A percentile compares a stretch with the other conserved stretches of the same genome.
These are phyloP conservation scores for Mellivora capensis DNA, from an alignment of 2,113 vertebrate genomes.

Conservation along the genomic window DNA sequence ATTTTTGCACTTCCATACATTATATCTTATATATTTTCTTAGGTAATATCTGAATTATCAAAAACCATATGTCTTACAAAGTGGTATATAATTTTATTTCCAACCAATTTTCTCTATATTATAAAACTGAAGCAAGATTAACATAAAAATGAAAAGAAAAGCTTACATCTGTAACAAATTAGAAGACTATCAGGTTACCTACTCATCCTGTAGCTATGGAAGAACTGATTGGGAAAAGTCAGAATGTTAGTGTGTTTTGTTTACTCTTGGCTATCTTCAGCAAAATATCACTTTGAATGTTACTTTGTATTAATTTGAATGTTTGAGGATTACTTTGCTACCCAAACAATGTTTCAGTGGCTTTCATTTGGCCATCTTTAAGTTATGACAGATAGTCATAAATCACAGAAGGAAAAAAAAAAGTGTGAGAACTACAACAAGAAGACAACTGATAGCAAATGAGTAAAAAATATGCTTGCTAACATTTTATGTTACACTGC, in stretches of 20 bases:
- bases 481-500: background rate
- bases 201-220: background rate
- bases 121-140: background rate
- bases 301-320: background rate
- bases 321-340: background rate
- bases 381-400: background rate
- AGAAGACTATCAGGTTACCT: background rate
- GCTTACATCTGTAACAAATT: background rate
- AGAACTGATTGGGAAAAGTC: background rate
- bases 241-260: background rate
- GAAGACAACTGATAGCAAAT: background rate
- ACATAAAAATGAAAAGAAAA: background rate
- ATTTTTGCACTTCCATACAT: background rate
- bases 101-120: background rate
- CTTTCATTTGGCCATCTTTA: background rate
- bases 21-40: background rate
- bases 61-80: background rate
- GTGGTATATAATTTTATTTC: background rate
- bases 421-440: background rate
- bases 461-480: background rate
- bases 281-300: background rate
- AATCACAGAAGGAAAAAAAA: background rate
- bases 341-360: background rate
- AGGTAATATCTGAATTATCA: background rate
- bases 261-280: background rate